Evolutionary conservation across 2,113 vertebrate genomes (phyloP).

Genomic region (Scartelaos histophorus): DNA sequence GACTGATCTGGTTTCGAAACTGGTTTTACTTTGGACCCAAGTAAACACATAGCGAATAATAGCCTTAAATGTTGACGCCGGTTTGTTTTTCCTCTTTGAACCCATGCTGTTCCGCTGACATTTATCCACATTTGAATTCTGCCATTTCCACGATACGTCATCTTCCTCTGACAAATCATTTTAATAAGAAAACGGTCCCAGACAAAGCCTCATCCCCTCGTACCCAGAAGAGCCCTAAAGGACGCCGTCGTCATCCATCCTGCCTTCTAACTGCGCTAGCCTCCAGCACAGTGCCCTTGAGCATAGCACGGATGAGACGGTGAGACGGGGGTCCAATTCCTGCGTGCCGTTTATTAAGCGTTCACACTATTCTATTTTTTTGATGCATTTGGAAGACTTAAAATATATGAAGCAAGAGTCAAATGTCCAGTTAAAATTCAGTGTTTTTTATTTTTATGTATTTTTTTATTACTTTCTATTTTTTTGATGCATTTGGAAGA

Average conservation of each 20-base stretch:
- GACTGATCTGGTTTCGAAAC: too few species aligned
- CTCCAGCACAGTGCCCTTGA: background rate
- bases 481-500: too few species aligned
- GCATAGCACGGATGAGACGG: background rate
- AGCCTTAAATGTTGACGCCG: background rate
- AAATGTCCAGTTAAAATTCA: too few species aligned
- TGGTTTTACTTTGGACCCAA: too few species aligned
- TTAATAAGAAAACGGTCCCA: background rate
- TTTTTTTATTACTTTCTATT: too few species aligned
- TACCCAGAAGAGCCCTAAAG: background rate
- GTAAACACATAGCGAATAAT: too few species aligned
- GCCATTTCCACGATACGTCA: background rate
- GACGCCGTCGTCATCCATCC: conserved; percentile 1
- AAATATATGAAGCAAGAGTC: too few species aligned
- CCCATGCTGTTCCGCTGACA: background rate
- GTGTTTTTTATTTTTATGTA: too few species aligned
- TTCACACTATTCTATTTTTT: too few species aligned
- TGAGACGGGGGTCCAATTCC: background rate
- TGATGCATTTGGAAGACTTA: too few species aligned
- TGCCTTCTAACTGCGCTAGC: background rate
- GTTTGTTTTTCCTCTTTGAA: background rate
- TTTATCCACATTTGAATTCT: background rate
- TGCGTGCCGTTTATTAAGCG: too few species aligned
- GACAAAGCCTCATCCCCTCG: background rate
- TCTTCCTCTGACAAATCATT: background rate